These are phyloP conservation scores for Streptopelia turtur DNA, from an alignment of 2,797 vertebrate genomes.

Conservation along the genomic window DNA sequence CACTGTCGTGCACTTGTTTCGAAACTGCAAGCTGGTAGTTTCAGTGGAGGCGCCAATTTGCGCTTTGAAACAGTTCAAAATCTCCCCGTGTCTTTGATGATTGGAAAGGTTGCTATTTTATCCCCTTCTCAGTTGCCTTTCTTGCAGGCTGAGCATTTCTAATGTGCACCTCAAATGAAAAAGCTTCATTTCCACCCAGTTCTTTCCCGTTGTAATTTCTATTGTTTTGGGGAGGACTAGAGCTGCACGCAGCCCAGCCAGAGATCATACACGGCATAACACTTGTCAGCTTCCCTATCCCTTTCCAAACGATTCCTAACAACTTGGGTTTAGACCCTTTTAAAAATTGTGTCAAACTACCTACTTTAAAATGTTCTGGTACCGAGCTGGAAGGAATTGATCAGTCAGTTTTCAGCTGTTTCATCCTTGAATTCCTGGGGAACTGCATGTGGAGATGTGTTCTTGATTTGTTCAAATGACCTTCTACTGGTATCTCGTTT, in stretches of 20 bases:
- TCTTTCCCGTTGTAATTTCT: neutral
- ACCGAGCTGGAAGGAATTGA: neutral
- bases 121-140: neutral
- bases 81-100: neutral
- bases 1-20: neutral
- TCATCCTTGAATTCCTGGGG: neutral
- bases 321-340: neutral
- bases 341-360: neutral
- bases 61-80: neutral
- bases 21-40: neutral
- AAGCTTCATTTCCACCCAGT: neutral
- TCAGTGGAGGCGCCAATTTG: neutral
- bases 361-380: neutral
- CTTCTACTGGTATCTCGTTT: neutral
- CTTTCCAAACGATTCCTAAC: neutral
- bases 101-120: neutral
- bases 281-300: neutral
- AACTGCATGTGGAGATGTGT: neutral
- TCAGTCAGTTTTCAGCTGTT: neutral
- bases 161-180: neutral
- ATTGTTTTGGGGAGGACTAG: neutral
- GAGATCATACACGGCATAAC: neutral
- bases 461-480: neutral
- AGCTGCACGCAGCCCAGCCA: neutral
- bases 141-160: neutral